Evolutionary conservation across 1,140 invertebrate species (phyloP).

Genomic region (Drosophila setifemur): DNA sequence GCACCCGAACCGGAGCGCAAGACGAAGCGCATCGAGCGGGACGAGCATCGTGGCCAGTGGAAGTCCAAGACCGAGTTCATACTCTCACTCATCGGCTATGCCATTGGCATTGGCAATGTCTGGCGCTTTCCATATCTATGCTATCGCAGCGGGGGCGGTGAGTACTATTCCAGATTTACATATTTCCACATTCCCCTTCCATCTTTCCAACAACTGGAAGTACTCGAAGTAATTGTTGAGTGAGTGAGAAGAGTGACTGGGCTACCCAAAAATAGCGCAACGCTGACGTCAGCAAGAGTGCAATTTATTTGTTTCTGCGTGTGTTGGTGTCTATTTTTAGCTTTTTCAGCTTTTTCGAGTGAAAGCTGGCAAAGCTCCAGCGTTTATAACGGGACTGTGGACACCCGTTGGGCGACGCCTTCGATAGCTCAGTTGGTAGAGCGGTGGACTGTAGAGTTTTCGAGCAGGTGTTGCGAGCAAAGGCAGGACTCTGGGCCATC

Average conservation of each 20-base stretch:
- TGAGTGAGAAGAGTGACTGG: conserved; percentile 5
- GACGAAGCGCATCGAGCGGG: conserved; percentile 44
- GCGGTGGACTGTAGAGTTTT: conserved; percentile 91
- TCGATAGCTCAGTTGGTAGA: conserved; percentile 95
- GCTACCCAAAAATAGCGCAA: conserved; percentile 49
- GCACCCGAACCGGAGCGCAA: neutral
- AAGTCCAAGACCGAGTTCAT: conserved; percentile 88
- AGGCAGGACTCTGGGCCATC: conserved; percentile 52
- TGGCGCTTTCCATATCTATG: conserved; percentile 92
- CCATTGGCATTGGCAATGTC: conserved; percentile 91
- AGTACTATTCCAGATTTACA: too few species aligned
- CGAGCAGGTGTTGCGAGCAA: conserved; percentile 51
- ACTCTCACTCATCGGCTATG: conserved; percentile 88
- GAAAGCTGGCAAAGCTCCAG: conserved; percentile 57
- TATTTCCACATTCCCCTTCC: too few species aligned
- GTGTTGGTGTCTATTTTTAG: conserved; percentile 41
- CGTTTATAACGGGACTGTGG: conserved; percentile 17
- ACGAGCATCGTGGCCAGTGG: conserved; percentile 84
- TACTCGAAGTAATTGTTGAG: conserved; percentile 3
- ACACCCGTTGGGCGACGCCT: conserved; percentile 82
- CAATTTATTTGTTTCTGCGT: neutral
- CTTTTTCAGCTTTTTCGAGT: too few species aligned
- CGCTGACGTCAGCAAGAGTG: conserved; percentile 28
- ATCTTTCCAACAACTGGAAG: neutral
- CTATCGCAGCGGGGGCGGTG: conserved; percentile 84